A percentile compares a stretch with the other conserved stretches of the same genome.
These are phyloP conservation scores for Poeciliopsis infans DNA, from an alignment of 2,797 vertebrate genomes.

Conservation along the genomic window DNA sequence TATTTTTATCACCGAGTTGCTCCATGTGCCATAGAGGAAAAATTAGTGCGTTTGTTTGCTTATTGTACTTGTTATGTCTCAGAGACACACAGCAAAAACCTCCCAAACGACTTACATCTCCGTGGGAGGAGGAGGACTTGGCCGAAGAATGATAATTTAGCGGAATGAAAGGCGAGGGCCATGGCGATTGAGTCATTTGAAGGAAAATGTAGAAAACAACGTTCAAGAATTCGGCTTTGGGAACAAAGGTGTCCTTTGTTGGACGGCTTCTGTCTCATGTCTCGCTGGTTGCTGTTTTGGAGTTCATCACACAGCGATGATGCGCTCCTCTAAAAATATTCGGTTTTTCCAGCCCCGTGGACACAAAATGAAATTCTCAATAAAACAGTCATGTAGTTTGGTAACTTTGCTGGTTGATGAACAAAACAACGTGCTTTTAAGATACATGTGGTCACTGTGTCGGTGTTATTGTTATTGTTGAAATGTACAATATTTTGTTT, in stretches of 20 bases:
- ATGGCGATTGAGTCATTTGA: constrained; percentile 78
- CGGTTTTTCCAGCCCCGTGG: constrained; percentile 23
- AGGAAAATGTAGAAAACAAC: constrained; percentile 82
- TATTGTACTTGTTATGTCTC: neutral
- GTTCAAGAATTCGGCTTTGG: constrained; percentile 73
- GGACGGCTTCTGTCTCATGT: constrained; percentile 48
- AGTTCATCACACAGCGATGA: constrained; percentile 56
- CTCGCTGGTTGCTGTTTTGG: constrained; percentile 60
- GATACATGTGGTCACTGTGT: neutral
- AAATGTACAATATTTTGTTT: neutral
- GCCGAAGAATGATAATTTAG: constrained; percentile 69
- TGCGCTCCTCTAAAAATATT: constrained; percentile 54
- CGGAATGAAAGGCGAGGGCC: constrained; percentile 72
- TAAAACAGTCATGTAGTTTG: constrained; percentile 25
- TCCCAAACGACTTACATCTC: constrained; percentile 46
- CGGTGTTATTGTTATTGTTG: constrained; percentile 3
- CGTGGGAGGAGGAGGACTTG: constrained; percentile 38
- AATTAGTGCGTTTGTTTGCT: constrained; percentile 5
- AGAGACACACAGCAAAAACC: neutral
- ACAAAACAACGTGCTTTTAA: constrained; percentile 27
- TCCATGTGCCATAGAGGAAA: constrained; percentile 11
- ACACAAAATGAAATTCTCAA: constrained; percentile 35
- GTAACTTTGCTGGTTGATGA: constrained; percentile 22
- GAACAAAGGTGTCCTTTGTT: constrained; percentile 76
- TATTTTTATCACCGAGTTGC: constrained; percentile 5